Base-by-base conservation (phyloP, 2,797 vertebrate genomes). In the Mastacembelus armatus region DNA sequence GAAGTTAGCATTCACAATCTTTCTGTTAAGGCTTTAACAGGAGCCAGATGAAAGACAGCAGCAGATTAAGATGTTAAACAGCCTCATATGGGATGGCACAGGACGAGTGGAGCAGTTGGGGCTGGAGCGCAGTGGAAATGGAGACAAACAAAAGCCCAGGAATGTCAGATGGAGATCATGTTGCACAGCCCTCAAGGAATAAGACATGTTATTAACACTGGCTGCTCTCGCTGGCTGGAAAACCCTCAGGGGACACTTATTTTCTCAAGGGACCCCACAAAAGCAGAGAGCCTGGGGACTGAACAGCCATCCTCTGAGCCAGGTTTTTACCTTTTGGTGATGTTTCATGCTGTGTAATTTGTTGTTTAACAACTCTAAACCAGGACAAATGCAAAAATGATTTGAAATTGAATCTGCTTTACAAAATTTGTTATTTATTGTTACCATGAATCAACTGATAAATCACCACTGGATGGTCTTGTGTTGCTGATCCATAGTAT, bases 11-110 rank as follows among this genome's bases (percentile, higher is more conserved):
- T 92, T 93, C 88, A 88, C 81, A 89, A 85, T 91, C 91, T 92
- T 88, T 92, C 86, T 89, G 86, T 84, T 85, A 72, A 83, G 88
- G 91, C 83, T 86, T 90, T 93, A 92, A 93, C 92, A 90, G 89
- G 87, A 91, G 88, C 82, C 88, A 93, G 93, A 91, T 94, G 93
- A 95, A 92, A 94, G 94, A 93, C 91, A 83, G 86, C 89, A 80
- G 88, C 88, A 91, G 91, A 94, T 94, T 92, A 93, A 91, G 92
- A 92, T 83, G 84, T 91, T 92, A 90, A 91, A 91, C 88, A 90
- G 90, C 86, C 90, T 91, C 84, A 83, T 90, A 85, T 87, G 84
- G 86, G 90, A 91, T 86, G 88, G 89, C 86, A 91, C 83, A 63
- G 88, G 91, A 92, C 77, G 63, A 89, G 89, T 42, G 78, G 87